Percentiles rank a stretch among this genome's conserved stretches.
phyloP scores from a whole-genome alignment of 2,888 invertebrate genomes.

The Pemphredon lugubris region DNA sequence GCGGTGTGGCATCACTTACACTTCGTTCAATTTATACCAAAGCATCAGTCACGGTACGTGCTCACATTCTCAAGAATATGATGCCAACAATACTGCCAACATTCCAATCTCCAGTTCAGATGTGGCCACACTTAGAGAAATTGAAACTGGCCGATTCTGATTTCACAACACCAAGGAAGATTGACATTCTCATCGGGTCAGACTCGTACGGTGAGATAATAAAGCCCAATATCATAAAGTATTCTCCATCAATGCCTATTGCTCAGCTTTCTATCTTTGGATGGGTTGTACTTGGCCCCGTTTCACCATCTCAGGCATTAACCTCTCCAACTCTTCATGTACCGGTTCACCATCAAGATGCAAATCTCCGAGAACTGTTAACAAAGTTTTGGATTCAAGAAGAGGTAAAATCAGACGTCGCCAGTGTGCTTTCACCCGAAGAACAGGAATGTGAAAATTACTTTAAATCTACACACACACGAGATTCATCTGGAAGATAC shows the following conservation, averaged over 20 bases:
- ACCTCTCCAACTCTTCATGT: background rate
- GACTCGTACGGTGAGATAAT: background rate
- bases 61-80: background rate
- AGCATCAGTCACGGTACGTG: background rate
- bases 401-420: background rate
- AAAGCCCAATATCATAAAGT: background rate
- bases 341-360: background rate
- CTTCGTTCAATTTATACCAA: background rate
- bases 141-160: background rate
- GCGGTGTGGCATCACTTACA: background rate
- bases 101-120: background rate
- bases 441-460: conserved; percentile 38
- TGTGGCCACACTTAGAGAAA: background rate
- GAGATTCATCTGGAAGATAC: conserved; percentile 28
- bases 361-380: conserved; percentile 20
- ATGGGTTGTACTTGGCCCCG: background rate
- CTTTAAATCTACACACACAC: conserved; percentile 23
- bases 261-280: conserved; percentile 1
- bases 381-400: conserved; percentile 39
- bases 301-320: background rate
- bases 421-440: background rate
- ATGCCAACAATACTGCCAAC: background rate
- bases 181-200: background rate
- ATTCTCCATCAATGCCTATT: background rate
- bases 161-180: background rate